phyloP scores from a whole-genome alignment of 2,797 vertebrate genomes.

The Serranus cabrilla region DNA sequence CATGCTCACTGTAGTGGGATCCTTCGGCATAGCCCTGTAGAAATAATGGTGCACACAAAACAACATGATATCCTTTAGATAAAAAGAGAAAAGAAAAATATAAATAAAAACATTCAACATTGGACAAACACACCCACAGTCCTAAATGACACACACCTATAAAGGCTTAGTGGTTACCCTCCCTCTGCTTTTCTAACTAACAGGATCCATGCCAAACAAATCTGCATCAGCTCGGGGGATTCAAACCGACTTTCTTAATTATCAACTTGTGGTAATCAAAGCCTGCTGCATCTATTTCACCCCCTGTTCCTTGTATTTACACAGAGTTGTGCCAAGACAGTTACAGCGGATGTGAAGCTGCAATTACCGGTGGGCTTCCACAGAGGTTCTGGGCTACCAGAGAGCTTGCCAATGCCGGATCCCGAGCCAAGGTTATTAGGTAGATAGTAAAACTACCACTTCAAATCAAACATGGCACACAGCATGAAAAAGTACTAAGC shows the following conservation, averaged over 20 bases:
- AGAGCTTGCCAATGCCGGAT: slow-evolving; percentile 77
- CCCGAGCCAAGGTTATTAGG: slow-evolving; percentile 83
- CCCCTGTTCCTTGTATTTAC: slow-evolving; percentile 84
- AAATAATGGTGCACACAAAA: slow-evolving; percentile 30
- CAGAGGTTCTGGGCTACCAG: slow-evolving; percentile 77
- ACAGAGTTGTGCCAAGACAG: slow-evolving; percentile 82
- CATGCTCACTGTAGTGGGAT: slow-evolving; percentile 91
- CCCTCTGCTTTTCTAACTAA: slow-evolving; percentile 57
- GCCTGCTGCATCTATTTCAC: slow-evolving; percentile 80
- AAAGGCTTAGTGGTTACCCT: slow-evolving; percentile 58
- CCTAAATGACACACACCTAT: slow-evolving; percentile 24
- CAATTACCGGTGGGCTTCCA: slow-evolving; percentile 83
- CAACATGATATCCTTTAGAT: not conserved
- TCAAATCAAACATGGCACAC: slow-evolving; percentile 76
- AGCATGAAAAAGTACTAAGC: slow-evolving; percentile 62
- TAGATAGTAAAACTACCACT: slow-evolving; percentile 78
- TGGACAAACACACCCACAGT: not conserved
- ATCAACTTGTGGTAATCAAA: slow-evolving; percentile 86
- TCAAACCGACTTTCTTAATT: slow-evolving; percentile 84
- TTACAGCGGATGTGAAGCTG: slow-evolving; percentile 82
- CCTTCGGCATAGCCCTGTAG: slow-evolving; percentile 92
- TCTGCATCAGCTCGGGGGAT: slow-evolving; percentile 81
- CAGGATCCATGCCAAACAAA: slow-evolving; percentile 81
- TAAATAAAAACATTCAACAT: not conserved
- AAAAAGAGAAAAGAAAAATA: slow-evolving; percentile 4